Evolutionary conservation across 2,113 vertebrate genomes (phyloP).

Genomic region (Cebidichthys violaceus): DNA sequence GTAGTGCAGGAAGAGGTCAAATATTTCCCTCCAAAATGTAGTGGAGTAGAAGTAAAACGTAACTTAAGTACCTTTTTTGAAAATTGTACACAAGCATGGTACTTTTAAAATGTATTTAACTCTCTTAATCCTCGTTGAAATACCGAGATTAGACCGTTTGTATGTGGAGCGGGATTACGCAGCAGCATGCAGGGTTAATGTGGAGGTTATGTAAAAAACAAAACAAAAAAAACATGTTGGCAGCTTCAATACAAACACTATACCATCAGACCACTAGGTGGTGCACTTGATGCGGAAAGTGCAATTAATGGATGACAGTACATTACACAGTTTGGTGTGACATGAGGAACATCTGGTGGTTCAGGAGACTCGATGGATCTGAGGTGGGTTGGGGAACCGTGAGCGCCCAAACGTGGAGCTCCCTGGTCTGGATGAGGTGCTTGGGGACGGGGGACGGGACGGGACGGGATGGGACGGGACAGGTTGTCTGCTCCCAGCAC

Average conservation of each 20-base stretch:
- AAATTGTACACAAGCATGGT: not conserved
- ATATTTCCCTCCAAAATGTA: not conserved
- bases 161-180: not conserved
- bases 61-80: not conserved
- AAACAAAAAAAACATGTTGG: no score
- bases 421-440: not conserved
- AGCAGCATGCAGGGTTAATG: not conserved
- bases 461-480: no score
- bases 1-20: not conserved
- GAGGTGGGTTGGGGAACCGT: not conserved
- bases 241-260: not conserved
- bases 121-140: not conserved
- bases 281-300: not conserved
- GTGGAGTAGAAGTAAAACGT: not conserved
- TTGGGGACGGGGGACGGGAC: no score
- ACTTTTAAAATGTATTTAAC: not conserved
- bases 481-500: not conserved
- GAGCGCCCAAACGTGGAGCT: not conserved
- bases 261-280: constrained; percentile 33
- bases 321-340: no score
- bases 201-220: constrained; percentile 4
- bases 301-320: not conserved
- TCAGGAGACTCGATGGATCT: not conserved
- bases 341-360: no score
- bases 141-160: not conserved